These are phyloP conservation scores for Carabus problematicus DNA, from an alignment of 2,888 invertebrate genomes.

Conservation along the genomic window DNA sequence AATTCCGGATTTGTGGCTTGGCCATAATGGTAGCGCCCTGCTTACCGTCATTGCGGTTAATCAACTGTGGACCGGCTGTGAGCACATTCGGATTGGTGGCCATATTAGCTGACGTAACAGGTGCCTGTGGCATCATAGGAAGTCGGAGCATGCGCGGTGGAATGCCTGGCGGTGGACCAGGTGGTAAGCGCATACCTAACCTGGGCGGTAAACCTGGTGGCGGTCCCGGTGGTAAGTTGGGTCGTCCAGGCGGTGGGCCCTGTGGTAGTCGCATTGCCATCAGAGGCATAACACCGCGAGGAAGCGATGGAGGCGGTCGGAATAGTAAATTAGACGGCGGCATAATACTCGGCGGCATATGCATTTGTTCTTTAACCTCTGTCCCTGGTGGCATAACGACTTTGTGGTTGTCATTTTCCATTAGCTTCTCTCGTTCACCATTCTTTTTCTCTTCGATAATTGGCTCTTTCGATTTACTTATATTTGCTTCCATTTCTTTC, in stretches of 20 bases:
- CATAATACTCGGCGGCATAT: conserved; percentile 48
- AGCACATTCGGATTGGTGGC: conserved; percentile 71
- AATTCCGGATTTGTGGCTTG: conserved; percentile 94
- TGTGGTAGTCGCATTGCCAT: conserved; percentile 63
- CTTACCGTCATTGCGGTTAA: conserved; percentile 73
- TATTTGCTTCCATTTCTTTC: conserved; percentile 86
- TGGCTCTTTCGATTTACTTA: conserved; percentile 30
- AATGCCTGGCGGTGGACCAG: conserved; percentile 63
- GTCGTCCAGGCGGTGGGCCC: conserved; percentile 65
- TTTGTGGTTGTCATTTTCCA: conserved; percentile 25
- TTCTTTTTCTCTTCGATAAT: not conserved
- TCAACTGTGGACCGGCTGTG: conserved; percentile 82
- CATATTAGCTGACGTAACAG: conserved; percentile 53
- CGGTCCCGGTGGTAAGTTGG: conserved; percentile 64
- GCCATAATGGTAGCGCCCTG: conserved; percentile 86
- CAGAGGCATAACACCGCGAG: conserved; percentile 62
- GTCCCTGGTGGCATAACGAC: conserved; percentile 36
- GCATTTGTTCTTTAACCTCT: conserved; percentile 42
- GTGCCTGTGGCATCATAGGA: conserved; percentile 45
- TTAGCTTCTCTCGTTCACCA: conserved; percentile 48
- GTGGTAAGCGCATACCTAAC: conserved; percentile 63
- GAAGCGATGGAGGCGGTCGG: conserved; percentile 60
- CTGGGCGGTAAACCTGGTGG: conserved; percentile 70
- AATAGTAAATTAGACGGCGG: conserved; percentile 55
- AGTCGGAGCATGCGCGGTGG: conserved; percentile 47